Evolutionary conservation across 23 tunicate genomes (phyloP), one percentile per base, ranked within the genome.

Genomic region (Trididemnum clinides): DNA sequence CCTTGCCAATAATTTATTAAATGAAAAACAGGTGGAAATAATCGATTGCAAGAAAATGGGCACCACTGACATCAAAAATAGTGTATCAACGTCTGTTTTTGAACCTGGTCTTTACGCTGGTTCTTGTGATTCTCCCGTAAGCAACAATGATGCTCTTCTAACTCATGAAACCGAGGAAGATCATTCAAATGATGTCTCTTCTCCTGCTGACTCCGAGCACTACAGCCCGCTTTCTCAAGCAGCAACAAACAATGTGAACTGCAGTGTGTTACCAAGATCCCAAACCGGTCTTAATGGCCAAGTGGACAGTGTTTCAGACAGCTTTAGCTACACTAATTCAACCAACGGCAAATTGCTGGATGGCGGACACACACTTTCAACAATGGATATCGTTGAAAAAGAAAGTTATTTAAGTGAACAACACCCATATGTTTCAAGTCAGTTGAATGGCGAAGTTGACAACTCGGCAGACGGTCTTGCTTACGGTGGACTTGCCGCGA

Each of bases 401-500:
- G 38, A 25, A 6, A 31, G 31, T 23, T 66, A 5, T n/a, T 10
- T 10, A 44, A 23, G 37, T 29, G 12, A 23, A 38, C 29, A 19
- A 12, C 83, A 78, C 26, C 26, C 25, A 6, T 33, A 3, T 27
- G 2, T 28, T 23, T 25, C 66, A 12, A 78, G 28, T 51, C 83
- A 25, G 3, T 12, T 54, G 6, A 21, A 65, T 19, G 20, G 15
- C 1, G 66, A 78, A 1, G 66, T 18, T 19, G 36, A 50, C 65
- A 20, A 25, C 10, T 36, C 75, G 31, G 37, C 75, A 19, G 58
- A 37, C 2, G 57, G 38, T 27, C 51, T 71, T 57, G 0, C 64
- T 28, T 87, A 80, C 85, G 64, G 72, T 59, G 84, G 94, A 0
- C 62, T 89, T 0, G 49, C 84, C 4, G 85, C 88, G n/a, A 51